Conservation (phyloP, 2,888 invertebrate genomes). For the Diogma glabrata region DNA sequence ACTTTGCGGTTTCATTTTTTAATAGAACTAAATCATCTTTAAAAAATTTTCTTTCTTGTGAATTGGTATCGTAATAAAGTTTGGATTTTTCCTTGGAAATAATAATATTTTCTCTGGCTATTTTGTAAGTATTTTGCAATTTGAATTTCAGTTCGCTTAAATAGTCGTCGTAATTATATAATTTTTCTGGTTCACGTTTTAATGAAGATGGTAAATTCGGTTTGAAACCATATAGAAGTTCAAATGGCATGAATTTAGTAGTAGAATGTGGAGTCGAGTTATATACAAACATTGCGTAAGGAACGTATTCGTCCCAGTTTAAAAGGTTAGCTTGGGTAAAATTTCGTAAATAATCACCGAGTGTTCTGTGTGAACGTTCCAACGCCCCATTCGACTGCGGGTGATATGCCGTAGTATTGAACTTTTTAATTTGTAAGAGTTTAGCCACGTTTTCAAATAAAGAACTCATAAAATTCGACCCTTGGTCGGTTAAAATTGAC, state of each 20-base stretch:
- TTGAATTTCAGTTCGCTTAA: too few relatives aligned
- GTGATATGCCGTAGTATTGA: too few relatives aligned
- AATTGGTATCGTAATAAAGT: too few relatives aligned
- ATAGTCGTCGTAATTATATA: conserved; percentile 21
- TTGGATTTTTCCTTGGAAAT: too few relatives aligned
- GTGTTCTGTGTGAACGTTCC: conserved; percentile 23
- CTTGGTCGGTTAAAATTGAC: neutral
- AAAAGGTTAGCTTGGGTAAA: conserved; percentile 20
- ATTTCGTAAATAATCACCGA: conserved; percentile 25
- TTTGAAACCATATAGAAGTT: conserved; percentile 28
- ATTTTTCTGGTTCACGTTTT: conserved; percentile 15
- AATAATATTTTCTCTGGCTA: too few relatives aligned
- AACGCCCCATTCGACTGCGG: too few relatives aligned
- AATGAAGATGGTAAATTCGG: conserved; percentile 24
- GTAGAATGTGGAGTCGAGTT: conserved; percentile 25
- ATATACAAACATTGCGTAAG: conserved; percentile 25
- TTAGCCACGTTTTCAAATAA: too few relatives aligned
- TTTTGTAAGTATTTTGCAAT: too few relatives aligned
- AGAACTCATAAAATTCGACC: conserved; percentile 1
- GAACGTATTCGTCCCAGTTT: conserved; percentile 26
- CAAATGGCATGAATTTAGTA: conserved; percentile 27
- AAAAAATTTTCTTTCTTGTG: too few relatives aligned
- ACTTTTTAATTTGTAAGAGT: too few relatives aligned
- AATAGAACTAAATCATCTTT: too few relatives aligned
- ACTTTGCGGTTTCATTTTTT: too few relatives aligned